A percentile compares a stretch with the other conserved stretches of the same genome.
Evolutionary conservation across 1,140 invertebrate genomes (phyloP).

Genomic region (Drosophila sulfurigaster): DNA sequence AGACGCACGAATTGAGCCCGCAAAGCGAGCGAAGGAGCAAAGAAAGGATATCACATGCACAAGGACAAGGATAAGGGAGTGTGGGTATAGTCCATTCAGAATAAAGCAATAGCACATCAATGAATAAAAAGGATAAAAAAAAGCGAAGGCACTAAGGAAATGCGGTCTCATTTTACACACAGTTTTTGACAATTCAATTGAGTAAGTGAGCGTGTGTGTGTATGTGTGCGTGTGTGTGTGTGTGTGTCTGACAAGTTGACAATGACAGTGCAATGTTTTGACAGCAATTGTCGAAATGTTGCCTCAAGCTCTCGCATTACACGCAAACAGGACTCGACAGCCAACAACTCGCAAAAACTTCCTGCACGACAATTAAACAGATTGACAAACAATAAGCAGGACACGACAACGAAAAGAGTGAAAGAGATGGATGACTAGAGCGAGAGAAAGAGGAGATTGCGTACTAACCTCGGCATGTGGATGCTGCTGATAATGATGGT

Average conservation of each 20-base stretch:
- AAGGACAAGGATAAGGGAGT: neutral
- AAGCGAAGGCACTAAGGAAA: slow-evolving; percentile 52
- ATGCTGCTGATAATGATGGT: slow-evolving; percentile 60
- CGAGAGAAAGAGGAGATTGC: neutral
- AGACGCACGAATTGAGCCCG: slow-evolving; percentile 68
- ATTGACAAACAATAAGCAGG: slow-evolving; percentile 15
- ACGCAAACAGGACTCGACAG: neutral
- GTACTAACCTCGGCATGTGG: slow-evolving; percentile 78
- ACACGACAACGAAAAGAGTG: neutral
- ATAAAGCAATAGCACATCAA: slow-evolving; percentile 62
- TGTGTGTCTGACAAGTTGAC: slow-evolving; percentile 53
- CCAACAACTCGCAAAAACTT: slow-evolving; percentile 23
- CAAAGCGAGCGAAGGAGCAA: neutral
- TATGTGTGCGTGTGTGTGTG: slow-evolving; percentile 20
- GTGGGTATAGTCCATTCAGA: slow-evolving; percentile 61
- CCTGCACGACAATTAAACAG: slow-evolving; percentile 51
- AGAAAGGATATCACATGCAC: slow-evolving; percentile 19
- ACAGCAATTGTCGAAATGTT: slow-evolving; percentile 79
- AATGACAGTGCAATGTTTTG: slow-evolving; percentile 76
- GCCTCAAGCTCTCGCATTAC: slow-evolving; percentile 21
- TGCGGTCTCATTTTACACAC: slow-evolving; percentile 67
- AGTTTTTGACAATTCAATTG: slow-evolving; percentile 56
- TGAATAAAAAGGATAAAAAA: slow-evolving; percentile 46
- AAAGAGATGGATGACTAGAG: slow-evolving; percentile 1
- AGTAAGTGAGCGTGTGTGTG: slow-evolving; percentile 12